Conservation (phyloP, 2,797 vertebrate species). For the Borostomias antarcticus region DNA sequence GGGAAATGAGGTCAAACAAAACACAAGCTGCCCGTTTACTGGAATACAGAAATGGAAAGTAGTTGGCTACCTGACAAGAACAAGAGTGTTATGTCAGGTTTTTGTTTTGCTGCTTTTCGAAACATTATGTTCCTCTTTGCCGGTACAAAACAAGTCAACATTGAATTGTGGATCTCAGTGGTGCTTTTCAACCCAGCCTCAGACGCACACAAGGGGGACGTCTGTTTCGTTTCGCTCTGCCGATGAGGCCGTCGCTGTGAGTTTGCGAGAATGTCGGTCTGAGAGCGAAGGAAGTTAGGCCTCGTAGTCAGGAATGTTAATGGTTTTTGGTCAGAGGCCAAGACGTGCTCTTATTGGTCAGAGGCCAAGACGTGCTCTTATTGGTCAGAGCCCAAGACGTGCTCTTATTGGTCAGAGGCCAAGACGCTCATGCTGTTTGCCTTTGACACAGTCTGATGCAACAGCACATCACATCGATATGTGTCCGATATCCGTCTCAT, state of each 20-base stretch:
- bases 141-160: slow-evolving; percentile 52
- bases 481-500: too few species aligned
- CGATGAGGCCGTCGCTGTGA: slow-evolving; percentile 52
- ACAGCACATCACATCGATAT: too few species aligned
- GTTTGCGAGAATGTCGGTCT: slow-evolving; percentile 63
- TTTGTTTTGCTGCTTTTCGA: slow-evolving; percentile 44
- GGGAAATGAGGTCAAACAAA: slow-evolving; percentile 47
- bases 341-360: slow-evolving; percentile 33
- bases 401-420: slow-evolving; percentile 32
- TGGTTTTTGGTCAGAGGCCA: slow-evolving; percentile 47
- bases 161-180: slow-evolving; percentile 46
- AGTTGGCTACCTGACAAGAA: slow-evolving; percentile 47
- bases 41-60: slow-evolving; percentile 58
- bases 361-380: slow-evolving; percentile 36
- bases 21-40: slow-evolving; percentile 41
- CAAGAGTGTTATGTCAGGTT: slow-evolving; percentile 26
- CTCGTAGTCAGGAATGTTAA: slow-evolving; percentile 65
- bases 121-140: slow-evolving; percentile 44
- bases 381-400: slow-evolving; percentile 40
- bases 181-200: slow-evolving; percentile 41
- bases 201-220: slow-evolving; percentile 63
- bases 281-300: slow-evolving; percentile 38
- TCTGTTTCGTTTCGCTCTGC: slow-evolving; percentile 60
- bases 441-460: too few species aligned
- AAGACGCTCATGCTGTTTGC: not conserved